Evolutionary conservation across 1,140 invertebrate species (phyloP).

Genomic region (Drosophila bocqueti): DNA sequence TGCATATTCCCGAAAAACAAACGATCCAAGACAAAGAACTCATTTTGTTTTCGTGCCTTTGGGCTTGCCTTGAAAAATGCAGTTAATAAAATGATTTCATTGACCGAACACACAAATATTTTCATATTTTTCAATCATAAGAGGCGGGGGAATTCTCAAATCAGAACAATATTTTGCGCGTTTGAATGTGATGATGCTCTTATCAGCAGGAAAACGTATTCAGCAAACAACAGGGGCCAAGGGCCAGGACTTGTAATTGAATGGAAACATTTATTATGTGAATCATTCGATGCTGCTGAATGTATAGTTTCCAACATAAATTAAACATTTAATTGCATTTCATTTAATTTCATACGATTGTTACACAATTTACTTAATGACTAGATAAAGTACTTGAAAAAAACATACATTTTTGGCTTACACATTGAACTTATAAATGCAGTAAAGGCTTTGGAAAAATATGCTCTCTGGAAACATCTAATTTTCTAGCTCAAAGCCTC

Average conservation of each 20-base stretch:
- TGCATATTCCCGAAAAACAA: conserved; percentile 30
- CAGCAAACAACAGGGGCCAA: conserved; percentile 3
- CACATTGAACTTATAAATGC: conserved; percentile 38
- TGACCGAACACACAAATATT: conserved; percentile 40
- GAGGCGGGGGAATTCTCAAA: conserved; percentile 24
- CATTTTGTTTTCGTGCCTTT: conserved; percentile 14
- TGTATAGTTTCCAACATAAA: background rate
- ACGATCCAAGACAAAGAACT: conserved; percentile 1
- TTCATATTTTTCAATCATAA: conserved; percentile 41
- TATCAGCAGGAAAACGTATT: conserved; percentile 36
- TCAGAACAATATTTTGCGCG: conserved; percentile 43
- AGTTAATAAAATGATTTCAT: conserved; percentile 38
- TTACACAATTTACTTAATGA: conserved; percentile 24
- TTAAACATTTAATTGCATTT: background rate
- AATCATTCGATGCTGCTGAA: background rate
- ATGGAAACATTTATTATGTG: conserved; percentile 15
- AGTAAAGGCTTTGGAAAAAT: conserved; percentile 4
- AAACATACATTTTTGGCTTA: conserved; percentile 39
- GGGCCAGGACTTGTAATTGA: conserved; percentile 21
- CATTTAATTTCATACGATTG: conserved; percentile 6
- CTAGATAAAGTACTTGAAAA: conserved; percentile 22
- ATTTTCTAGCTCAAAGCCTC: conserved; percentile 1
- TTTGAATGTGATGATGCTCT: conserved; percentile 9
- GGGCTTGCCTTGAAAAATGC: conserved; percentile 21
- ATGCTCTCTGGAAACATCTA: conserved; percentile 1